A percentile compares a stretch with the other conserved stretches of the same genome.
Evolutionary conservation across 2,888 invertebrate genomes (phyloP).

Genomic region (Drosophila maculinotata): DNA sequence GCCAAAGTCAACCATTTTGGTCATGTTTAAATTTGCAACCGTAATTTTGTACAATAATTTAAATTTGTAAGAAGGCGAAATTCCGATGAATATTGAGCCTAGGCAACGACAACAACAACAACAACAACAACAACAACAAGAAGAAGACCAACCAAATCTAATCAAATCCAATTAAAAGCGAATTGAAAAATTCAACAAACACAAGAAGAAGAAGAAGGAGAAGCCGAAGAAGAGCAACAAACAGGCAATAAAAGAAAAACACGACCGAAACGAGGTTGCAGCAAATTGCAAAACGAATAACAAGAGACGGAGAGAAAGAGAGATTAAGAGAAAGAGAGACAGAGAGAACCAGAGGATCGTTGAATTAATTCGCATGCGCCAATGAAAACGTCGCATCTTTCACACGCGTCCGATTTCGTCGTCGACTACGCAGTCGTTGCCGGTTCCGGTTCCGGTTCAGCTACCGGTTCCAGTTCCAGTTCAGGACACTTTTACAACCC

Average conservation of each 20-base stretch:
- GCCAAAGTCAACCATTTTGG: slow-evolving; percentile 43
- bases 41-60: slow-evolving; percentile 53
- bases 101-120: slow-evolving; percentile 13
- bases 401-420: slow-evolving; percentile 81
- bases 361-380: slow-evolving; percentile 72
- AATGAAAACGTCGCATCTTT: slow-evolving; percentile 83
- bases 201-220: slow-evolving; percentile 12
- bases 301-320: slow-evolving; percentile 6
- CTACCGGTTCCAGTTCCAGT: slow-evolving; percentile 14
- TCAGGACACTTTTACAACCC: slow-evolving; percentile 32
- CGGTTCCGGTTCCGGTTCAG: slow-evolving; percentile 40
- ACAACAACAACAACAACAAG: slow-evolving; percentile 15
- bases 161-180: slow-evolving; percentile 53
- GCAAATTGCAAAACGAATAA: slow-evolving; percentile 26
- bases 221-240: slow-evolving; percentile 6
- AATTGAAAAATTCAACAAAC: slow-evolving; percentile 38
- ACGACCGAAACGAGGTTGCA: slow-evolving; percentile 12
- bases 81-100: slow-evolving; percentile 17
- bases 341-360: slow-evolving; percentile 62
- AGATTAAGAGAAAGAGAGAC: slow-evolving; percentile 16
- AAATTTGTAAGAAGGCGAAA: slow-evolving; percentile 36
- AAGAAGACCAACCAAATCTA: slow-evolving; percentile 40
- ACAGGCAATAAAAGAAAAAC: slow-evolving; percentile 22
- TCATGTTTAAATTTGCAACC: slow-evolving; percentile 27
- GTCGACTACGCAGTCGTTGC: slow-evolving; percentile 83